Base-by-base conservation (phyloP, 37 sponge, comb jelly and placozoan species). In the Mnemiopsis leidyi region DNA sequence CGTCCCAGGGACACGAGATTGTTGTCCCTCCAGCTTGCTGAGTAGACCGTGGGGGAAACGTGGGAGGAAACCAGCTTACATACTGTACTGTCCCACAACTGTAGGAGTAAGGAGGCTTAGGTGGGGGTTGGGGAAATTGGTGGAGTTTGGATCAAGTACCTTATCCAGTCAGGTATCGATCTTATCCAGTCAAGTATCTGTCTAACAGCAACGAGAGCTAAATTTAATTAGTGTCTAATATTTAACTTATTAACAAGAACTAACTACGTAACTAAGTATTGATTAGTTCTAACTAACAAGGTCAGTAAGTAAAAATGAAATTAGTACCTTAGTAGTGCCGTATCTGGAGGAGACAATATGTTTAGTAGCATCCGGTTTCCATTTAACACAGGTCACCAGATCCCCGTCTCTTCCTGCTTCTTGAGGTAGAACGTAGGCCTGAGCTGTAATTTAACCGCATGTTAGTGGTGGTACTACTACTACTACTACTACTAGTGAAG, bases 21-120 rank as follows among this genome's bases (percentile, higher is more conserved):
- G 29, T 85, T 37, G 36, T 85, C 35, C 29, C 35, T n/a, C 90
- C 90, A 85, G 61, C 90, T 85, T 1, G 90, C 5, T 7, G 35
- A 28, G 61, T 85, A 85, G 36, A 85, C 90, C 16, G 90, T 85
- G 90, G 90, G 90, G 61, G 90, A 85, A 61, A 33, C 35, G 90
- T 85, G 90, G 61, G 61, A 40, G 2, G 61, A 40, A 1, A 85
- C 61, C 90, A 85, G 40, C 90, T 85, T 85, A 25, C 90, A 85
- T 9, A 85, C 90, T 38, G 90, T 85, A 33, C 90, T 85, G 90
- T 85, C 90, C 90, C 90, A 85, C 39, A 85, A 33, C 90, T 85
- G 90, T 13, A 77, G 61, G 13, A 48, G 13, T 48, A 48, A 13
- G 13, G 5, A 48, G 75, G n/a, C 5, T 23, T 71, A 71, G 75